Base-by-base conservation (phyloP, 2,888 invertebrate genomes). In the Sipha maydis region DNA sequence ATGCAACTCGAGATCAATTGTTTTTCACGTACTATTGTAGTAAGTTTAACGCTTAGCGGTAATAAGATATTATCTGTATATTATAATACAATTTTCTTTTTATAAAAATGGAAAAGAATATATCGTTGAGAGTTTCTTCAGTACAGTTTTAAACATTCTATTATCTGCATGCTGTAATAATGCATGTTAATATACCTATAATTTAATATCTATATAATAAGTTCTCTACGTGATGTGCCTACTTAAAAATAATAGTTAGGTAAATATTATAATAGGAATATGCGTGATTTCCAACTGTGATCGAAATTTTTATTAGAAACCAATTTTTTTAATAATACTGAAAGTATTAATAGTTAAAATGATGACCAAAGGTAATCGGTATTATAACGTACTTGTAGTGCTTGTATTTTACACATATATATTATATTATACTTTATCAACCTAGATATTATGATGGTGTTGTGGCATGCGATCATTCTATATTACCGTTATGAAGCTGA, bases 401-500 rank as follows among this genome's bases (percentile, higher is more conserved):
- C 61, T 61, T 25, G 61, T 61, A 21, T 9, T 1, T 61, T 9
- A 21, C 5, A 21, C 61, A 61, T 7, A 61, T 61, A 61, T 61
- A 31, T 71, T 14, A 31, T 17, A 71, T 31, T 67, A 80, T 80
- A 38, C 61, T 79, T 48, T 82, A 84, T 41, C 76, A 84, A 84
- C 71, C 71, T 86, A 79, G 69, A 79, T 86, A 80, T 28, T 25
- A 71, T 67, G 48, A 71, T 67, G 48, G 86, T 61, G 56, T 73
- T 54, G 73, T 86, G 86, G 86, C 61, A 88, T 86, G 80, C 86
- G 80, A 88, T 88, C 86, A 80, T 88, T 88, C 80, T n/a, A 61
- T 38, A 38, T 61, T 88, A 88, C 86, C 86, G 86, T 88, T 88
- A 88, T 61, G 86, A 88, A 88, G 86, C 80, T 88, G 86, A 88